These are phyloP conservation scores for Pygmarrhopalites habei DNA, from an alignment of 1,140 invertebrate species.

Conservation along the genomic window DNA sequence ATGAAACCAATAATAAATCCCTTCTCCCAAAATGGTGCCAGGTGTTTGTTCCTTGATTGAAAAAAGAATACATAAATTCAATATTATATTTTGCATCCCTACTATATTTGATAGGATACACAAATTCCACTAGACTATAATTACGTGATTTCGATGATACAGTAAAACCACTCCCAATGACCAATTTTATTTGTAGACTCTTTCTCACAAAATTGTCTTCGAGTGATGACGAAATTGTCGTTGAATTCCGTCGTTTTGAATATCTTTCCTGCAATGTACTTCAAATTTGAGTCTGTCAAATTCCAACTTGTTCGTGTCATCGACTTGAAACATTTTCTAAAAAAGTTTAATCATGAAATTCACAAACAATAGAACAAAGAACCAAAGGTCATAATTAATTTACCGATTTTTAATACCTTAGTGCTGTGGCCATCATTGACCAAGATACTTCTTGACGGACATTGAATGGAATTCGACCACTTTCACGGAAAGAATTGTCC, in stretches of 20 bases:
- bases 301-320: not conserved
- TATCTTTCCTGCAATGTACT: not conserved
- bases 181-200: not conserved
- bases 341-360: no score
- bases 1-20: no score
- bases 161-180: constrained; percentile 8
- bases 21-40: not conserved
- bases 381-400: no score
- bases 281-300: not conserved
- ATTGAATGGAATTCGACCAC: not conserved
- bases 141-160: not conserved
- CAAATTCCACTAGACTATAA: no score
- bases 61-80: no score
- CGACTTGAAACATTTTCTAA: not conserved
- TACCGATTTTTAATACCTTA: no score
- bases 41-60: constrained; percentile 3
- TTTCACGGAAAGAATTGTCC: constrained; percentile 6
- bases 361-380: no score
- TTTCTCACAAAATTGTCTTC: constrained; percentile 4
- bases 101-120: no score
- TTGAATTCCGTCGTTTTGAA: not conserved
- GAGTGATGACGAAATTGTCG: not conserved
- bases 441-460: constrained; percentile 3
- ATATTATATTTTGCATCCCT: no score
- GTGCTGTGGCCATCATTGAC: not conserved